Evolutionary conservation across 2,113 vertebrate species (phyloP), one percentile per base, ranked within the genome.

Genomic region (Mixornis gularis): DNA sequence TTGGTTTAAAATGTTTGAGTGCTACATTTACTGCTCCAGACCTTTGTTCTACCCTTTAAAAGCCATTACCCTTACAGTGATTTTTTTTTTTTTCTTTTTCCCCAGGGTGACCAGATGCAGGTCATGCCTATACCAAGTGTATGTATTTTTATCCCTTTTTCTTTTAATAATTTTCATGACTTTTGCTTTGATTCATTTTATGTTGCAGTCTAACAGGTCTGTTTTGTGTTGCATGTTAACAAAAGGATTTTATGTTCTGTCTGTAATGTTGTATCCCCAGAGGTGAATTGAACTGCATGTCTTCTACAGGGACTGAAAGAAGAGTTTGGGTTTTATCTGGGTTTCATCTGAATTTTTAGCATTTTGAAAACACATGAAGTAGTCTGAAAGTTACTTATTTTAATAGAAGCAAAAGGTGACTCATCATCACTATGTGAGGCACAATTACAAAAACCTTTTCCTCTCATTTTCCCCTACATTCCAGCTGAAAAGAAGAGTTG

Each of bases 81-180:
- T 93, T 93, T 95, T 93, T 95, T 97, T 95, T 96, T 87, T 94
- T 43, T 43, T 43, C 93, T 97, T 98, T 93, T 97, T 97, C 97
- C 95, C 92, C 97, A 99, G 98, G 99, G 98, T 98, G 98, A 98
- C 98, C 98, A 99, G 98, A 98, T 98, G 97, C 98, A 98, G 97
- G 97, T 98, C 98, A 98, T 98, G 98, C 98, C 98, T 98, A 98
- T 98, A 96, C 98, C 98, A 95, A 98, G 98, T 98, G 98, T 99
- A 99, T 98, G 98, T 99, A 99, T 99, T 97, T 96, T 96, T 96
- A 95, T 96, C 93, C 87, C 91, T 93, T 94, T 96, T 96, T 95
- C 93, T 96, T 96, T 96, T 88, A 66, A 91, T 95, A 92, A 79
- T 96, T 96, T 94, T 89, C 95, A 84, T 96, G 65, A 91, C 87